These are phyloP conservation scores for Hesperia comma DNA, from an alignment of 2,888 invertebrate genomes.

Conservation along the genomic window DNA sequence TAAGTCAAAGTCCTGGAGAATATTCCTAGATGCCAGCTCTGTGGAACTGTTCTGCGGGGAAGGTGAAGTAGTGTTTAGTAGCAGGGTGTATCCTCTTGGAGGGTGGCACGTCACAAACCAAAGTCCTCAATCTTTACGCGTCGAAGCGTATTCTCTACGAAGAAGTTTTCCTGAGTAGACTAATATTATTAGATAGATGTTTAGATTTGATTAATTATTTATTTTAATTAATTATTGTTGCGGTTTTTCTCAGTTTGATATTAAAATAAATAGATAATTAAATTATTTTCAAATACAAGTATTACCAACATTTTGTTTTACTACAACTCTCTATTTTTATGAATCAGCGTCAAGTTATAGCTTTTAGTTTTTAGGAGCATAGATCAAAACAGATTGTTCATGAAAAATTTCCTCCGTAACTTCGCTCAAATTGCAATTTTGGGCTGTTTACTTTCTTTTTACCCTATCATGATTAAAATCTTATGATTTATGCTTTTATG, in stretches of 20 bases:
- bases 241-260: not conserved
- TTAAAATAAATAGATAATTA: not conserved
- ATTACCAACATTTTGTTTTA: not conserved
- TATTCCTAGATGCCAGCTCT: slow-evolving; percentile 74
- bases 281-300: not conserved
- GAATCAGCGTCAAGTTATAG: not conserved
- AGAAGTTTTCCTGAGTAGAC: slow-evolving; percentile 62
- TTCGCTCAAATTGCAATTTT: no score
- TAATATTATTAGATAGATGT: not conserved
- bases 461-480: not conserved
- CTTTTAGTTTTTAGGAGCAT: not conserved
- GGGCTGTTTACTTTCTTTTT: not conserved
- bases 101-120: slow-evolving; percentile 66
- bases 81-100: slow-evolving; percentile 67
- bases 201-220: not conserved
- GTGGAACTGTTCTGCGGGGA: slow-evolving; percentile 76
- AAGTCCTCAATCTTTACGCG: slow-evolving; percentile 57
- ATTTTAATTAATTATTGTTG: not conserved
- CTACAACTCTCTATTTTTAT: not conserved
- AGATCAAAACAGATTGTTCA: not conserved
- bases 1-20: slow-evolving; percentile 57
- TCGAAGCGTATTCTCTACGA: slow-evolving; percentile 61
- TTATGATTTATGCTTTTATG: not conserved
- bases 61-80: slow-evolving; percentile 76
- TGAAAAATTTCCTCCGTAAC: not conserved